Evolutionary conservation across 2,113 vertebrate species (phyloP).

Genomic region (Cervus canadensis): DNA sequence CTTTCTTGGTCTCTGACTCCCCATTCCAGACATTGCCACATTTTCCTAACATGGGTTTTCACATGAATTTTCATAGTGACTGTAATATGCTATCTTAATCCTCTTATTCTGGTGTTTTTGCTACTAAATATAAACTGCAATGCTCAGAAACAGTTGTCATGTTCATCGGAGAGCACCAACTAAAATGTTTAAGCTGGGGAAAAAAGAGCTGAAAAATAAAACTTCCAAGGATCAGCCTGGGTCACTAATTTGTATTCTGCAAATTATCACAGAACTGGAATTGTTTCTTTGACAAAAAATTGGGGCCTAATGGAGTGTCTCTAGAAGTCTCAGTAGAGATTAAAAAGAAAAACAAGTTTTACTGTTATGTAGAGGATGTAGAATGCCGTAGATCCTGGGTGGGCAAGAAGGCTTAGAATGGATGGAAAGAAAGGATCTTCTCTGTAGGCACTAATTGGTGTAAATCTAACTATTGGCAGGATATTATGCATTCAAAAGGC

Average conservation of each 20-base stretch:
- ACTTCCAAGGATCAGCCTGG: background rate
- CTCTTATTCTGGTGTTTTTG: slow-evolving; percentile 8
- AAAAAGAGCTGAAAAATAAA: background rate
- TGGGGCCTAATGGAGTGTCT: background rate
- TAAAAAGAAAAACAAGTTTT: slow-evolving; percentile 14
- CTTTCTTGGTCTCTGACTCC: background rate
- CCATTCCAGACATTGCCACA: background rate
- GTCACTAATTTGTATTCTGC: slow-evolving; percentile 37
- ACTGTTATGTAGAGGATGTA: background rate
- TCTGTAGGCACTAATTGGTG: background rate
- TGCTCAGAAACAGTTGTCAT: background rate
- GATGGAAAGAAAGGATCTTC: background rate
- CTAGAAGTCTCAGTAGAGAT: slow-evolving; percentile 19
- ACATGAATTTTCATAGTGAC: background rate
- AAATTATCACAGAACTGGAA: slow-evolving; percentile 17
- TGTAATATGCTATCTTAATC: background rate
- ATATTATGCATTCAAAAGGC: background rate
- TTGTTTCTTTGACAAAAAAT: slow-evolving; percentile 45
- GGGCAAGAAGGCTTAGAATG: background rate
- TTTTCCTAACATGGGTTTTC: background rate
- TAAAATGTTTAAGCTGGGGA: slow-evolving; percentile 1
- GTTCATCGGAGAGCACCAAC: background rate
- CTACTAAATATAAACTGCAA: background rate
- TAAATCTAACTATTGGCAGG: background rate
- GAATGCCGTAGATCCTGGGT: background rate